phyloP scores from a whole-genome alignment of 2,888 invertebrate genomes.

The Gibbula magus region DNA sequence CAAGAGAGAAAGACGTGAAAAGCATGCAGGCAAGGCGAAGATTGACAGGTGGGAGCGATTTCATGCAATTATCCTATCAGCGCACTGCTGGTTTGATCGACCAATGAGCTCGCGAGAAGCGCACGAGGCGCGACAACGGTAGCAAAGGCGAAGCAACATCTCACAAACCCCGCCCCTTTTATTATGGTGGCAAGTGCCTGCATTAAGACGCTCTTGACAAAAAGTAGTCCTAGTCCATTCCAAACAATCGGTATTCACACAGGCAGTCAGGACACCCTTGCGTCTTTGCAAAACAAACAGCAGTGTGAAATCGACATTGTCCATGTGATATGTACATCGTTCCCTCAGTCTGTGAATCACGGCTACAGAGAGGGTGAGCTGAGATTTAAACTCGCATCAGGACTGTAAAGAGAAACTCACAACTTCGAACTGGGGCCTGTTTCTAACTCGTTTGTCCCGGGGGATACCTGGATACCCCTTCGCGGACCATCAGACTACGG shows the following conservation, averaged over 20 bases:
- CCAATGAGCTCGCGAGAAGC: constrained; percentile 4
- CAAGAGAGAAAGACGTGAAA: no score
- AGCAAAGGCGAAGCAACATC: not conserved
- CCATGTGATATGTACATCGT: no score
- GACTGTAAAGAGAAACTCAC: no score
- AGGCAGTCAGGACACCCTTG: not conserved
- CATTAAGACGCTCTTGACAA: constrained; percentile 17
- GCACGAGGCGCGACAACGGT: constrained; percentile 16
- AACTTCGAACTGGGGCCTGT: constrained; percentile 9
- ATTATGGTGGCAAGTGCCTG: constrained; percentile 9
- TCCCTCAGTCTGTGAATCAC: no score
- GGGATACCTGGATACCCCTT: constrained; percentile 8
- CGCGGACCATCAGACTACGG: not conserved
- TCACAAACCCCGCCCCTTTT: not conserved
- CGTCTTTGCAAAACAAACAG: constrained; percentile 13
- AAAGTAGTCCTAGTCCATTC: constrained; percentile 12
- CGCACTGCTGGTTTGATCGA: not conserved
- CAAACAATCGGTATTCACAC: constrained; percentile 12
- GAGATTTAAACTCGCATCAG: no score
- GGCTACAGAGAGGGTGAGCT: no score
- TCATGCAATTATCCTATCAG: constrained; percentile 25
- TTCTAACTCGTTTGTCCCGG: constrained; percentile 3
- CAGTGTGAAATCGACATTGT: constrained; percentile 16
- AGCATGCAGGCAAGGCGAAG: constrained; percentile 11
- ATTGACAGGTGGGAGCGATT: constrained; percentile 25